phyloP scores from a whole-genome alignment of 2,888 invertebrate species.

The Campopleginae sp. region DNA sequence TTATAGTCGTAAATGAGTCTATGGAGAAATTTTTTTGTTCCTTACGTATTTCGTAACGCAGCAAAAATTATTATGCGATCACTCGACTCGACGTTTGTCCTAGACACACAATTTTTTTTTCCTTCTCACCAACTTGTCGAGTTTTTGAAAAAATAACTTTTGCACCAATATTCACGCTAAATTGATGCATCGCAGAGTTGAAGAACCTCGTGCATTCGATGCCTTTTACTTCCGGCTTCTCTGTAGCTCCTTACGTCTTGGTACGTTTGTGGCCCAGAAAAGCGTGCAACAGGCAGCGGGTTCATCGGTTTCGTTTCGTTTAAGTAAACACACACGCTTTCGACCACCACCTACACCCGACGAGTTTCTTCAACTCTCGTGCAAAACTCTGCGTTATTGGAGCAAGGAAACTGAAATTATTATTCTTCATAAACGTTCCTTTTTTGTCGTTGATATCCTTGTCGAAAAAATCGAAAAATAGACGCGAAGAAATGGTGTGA shows the following conservation, averaged over 20 bases:
- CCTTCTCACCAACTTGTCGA: no score
- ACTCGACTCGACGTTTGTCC: conserved; percentile 24
- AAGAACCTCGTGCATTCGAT: conserved; percentile 59
- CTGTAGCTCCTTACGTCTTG: conserved; percentile 17
- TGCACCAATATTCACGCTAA: neutral
- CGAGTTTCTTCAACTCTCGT: conserved; percentile 47
- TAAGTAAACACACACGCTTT: conserved; percentile 57
- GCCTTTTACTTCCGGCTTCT: conserved; percentile 65
- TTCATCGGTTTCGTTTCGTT: conserved; percentile 66
- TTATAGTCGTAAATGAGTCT: neutral
- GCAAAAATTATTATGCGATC: conserved; percentile 53
- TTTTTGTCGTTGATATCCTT: neutral
- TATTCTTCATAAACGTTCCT: conserved; percentile 10
- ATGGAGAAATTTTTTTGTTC: conserved; percentile 3
- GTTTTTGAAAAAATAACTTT: neutral
- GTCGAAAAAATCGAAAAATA: neutral
- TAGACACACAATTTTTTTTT: neutral
- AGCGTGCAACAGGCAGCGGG: conserved; percentile 55
- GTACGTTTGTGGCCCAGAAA: conserved; percentile 62
- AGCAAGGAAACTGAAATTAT: conserved; percentile 52
- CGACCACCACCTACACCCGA: conserved; percentile 48
- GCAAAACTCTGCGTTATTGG: conserved; percentile 54
- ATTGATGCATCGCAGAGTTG: conserved; percentile 53
- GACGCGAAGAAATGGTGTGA: neutral
- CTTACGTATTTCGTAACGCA: conserved; percentile 25